Evolutionary conservation across 1,140 invertebrate genomes (phyloP).

Genomic region (Sitodiplosis mosellana): DNA sequence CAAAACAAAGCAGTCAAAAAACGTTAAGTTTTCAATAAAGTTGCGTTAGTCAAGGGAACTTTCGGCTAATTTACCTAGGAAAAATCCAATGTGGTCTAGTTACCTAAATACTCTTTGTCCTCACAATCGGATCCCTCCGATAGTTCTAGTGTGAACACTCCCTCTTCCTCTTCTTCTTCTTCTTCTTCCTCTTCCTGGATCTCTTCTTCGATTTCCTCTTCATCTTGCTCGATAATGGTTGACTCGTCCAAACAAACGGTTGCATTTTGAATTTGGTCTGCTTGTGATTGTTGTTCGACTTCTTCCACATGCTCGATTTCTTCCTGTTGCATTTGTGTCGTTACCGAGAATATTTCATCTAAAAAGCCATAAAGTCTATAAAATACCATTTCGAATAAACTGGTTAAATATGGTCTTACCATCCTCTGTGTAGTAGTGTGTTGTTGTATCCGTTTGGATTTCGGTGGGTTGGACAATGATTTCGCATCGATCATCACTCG

Average conservation of each 20-base stretch:
- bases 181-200: conserved; percentile 17
- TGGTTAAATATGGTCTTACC: background rate
- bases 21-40: no score
- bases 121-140: conserved; percentile 5
- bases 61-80: conserved; percentile 12
- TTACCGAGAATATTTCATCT: background rate
- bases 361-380: no score
- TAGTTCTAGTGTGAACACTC: conserved; percentile 16
- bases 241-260: no score
- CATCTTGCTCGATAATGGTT: background rate
- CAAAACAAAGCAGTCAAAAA: no score
- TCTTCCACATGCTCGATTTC: conserved; percentile 5
- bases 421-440: conserved; percentile 9
- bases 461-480: conserved; percentile 22
- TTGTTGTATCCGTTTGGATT: conserved; percentile 14
- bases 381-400: no score
- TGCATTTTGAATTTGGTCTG: no score
- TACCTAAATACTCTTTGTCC: conserved; percentile 3
- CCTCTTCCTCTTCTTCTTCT: conserved; percentile 15
- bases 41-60: no score
- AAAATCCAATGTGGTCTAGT: no score
- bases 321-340: conserved; percentile 2
- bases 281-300: background rate
- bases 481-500: conserved; percentile 17
- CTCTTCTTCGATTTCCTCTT: conserved; percentile 6